Conservation (phyloP, 2,888 invertebrate genomes). For the Tromatobia lineatoria region DNA sequence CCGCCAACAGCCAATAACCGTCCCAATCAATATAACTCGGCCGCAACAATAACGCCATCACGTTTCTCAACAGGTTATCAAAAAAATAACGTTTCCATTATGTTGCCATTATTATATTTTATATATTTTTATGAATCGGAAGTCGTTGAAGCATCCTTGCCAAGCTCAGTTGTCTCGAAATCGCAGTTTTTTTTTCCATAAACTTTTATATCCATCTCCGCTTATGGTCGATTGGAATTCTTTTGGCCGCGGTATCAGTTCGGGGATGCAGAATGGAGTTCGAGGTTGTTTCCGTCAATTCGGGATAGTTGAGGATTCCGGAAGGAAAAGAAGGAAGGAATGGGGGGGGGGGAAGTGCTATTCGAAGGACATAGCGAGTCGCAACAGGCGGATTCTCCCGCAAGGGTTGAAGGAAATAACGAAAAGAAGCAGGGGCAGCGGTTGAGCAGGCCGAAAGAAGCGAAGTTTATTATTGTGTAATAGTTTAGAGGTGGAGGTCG, state of each 20-base stretch:
- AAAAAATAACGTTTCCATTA: too few relatives aligned
- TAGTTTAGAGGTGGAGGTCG: conserved; percentile 36
- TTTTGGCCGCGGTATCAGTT: conserved; percentile 55
- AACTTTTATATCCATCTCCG: conserved; percentile 26
- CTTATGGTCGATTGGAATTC: conserved; percentile 59
- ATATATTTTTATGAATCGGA: conserved; percentile 24
- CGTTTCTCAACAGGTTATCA: too few relatives aligned
- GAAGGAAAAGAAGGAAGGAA: conserved; percentile 35
- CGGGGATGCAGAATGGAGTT: conserved; percentile 7
- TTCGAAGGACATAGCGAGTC: conserved; percentile 41
- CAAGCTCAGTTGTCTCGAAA: conserved; percentile 5
- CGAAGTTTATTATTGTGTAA: conserved; percentile 67
- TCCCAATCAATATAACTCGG: too few relatives aligned
- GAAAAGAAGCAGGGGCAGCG: conserved; percentile 18
- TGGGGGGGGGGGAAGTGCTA: neutral
- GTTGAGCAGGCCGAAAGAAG: conserved; percentile 43
- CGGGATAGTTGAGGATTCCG: conserved; percentile 56
- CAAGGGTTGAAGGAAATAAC: conserved; percentile 42
- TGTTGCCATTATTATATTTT: neutral
- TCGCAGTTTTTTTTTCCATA: conserved; percentile 24
- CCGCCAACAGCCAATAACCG: too few relatives aligned
- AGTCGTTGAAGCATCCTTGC: conserved; percentile 19
- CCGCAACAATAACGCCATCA: too few relatives aligned
- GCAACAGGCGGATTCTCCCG: conserved; percentile 62
- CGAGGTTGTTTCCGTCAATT: conserved; percentile 44